Percentiles rank a stretch among this genome's conserved stretches.
Conservation (phyloP, 2,797 vertebrate species). For the Channallabes apus region DNA sequence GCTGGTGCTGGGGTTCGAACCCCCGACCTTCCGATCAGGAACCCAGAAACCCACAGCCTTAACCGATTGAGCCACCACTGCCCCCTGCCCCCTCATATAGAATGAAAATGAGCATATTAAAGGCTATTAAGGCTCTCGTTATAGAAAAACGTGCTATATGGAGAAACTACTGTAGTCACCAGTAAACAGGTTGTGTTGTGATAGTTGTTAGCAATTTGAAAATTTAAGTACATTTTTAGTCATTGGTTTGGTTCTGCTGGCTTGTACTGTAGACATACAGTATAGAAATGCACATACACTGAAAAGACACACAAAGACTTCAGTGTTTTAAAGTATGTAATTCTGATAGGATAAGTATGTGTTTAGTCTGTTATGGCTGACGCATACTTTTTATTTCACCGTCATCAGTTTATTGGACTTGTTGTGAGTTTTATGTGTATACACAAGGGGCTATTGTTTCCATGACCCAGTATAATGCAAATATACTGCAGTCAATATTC, state of each 20-base stretch:
- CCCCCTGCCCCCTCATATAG: no score
- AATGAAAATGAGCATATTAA: no score
- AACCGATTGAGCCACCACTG: no score
- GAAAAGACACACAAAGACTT: constrained; percentile 20
- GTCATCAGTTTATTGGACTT: neutral
- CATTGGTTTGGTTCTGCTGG: neutral
- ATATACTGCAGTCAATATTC: neutral
- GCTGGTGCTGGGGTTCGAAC: no score
- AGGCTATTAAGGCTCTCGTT: no score
- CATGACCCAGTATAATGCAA: neutral
- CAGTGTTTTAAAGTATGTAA: constrained; percentile 3
- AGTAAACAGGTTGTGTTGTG: neutral
- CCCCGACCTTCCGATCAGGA: no score
- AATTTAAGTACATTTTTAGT: neutral
- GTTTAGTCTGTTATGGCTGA: neutral
- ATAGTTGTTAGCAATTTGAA: neutral
- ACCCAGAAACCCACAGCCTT: no score
- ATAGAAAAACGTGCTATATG: neutral
- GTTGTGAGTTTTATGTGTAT: constrained; percentile 5
- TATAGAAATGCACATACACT: neutral
- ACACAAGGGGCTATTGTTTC: constrained; percentile 1
- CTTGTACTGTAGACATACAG: neutral
- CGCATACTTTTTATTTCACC: neutral
- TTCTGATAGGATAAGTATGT: constrained; percentile 5
- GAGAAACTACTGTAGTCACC: neutral